Conservation (phyloP, 2,797 vertebrate species). For the Merluccius polli region DNA sequence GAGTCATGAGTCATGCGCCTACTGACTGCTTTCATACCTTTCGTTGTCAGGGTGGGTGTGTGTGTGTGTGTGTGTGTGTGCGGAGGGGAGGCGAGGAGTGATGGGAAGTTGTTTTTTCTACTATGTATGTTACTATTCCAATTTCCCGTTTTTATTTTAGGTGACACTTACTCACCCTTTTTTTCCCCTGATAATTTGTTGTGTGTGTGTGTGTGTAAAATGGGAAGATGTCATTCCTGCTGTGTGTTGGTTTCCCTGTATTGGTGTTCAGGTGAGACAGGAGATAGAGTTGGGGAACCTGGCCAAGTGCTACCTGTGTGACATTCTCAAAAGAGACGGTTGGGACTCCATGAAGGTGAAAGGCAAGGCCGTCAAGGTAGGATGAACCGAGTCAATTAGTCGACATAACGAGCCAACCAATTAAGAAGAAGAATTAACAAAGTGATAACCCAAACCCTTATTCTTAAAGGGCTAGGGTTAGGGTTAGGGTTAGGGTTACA, state of each 20-base stretch:
- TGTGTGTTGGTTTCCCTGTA: background rate
- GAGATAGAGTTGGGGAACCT: constrained; percentile 79
- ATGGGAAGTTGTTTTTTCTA: background rate
- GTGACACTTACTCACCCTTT: background rate
- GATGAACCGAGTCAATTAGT: background rate
- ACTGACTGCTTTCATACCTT: too few species aligned
- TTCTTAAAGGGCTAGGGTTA: background rate
- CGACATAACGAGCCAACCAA: background rate
- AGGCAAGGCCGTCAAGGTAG: constrained; percentile 81
- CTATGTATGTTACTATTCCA: background rate
- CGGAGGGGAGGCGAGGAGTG: too few species aligned
- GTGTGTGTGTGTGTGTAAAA: background rate
- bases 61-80: background rate
- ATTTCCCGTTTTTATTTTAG: background rate
- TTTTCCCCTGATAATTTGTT: too few species aligned
- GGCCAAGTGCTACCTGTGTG: constrained; percentile 74
- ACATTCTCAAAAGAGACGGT: constrained; percentile 81
- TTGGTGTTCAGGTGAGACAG: constrained; percentile 75
- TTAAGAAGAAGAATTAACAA: background rate
- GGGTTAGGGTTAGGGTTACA: too few species aligned
- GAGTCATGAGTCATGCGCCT: background rate
- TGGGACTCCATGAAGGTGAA: constrained; percentile 86
- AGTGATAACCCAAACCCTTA: background rate
- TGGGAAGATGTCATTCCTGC: background rate
- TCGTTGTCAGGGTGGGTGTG: too few species aligned